Evolutionary conservation across 2,113 vertebrate genomes (phyloP).

Genomic region (Sinocyclocheilus grahami): DNA sequence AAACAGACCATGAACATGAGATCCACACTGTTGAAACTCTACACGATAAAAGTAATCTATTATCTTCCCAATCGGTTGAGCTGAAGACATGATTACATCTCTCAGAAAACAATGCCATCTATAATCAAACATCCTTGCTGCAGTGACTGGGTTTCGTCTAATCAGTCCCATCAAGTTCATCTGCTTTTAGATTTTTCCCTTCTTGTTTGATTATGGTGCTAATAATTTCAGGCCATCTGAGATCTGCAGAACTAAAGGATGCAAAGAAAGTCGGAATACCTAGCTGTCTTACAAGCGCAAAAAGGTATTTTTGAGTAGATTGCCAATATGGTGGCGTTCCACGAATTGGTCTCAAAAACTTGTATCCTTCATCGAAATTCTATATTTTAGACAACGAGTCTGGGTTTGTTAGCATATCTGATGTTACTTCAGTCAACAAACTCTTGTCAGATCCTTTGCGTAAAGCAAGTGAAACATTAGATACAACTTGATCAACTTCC

Average conservation of each 20-base stretch:
- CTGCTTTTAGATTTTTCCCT: neutral
- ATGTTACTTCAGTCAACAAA: neutral
- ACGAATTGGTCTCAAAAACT: neutral
- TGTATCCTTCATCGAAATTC: neutral
- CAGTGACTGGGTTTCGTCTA: neutral
- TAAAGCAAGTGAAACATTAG: too few species aligned
- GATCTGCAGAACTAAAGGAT: conserved; percentile 27
- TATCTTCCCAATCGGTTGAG: too few species aligned
- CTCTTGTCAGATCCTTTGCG: neutral
- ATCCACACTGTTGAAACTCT: too few species aligned
- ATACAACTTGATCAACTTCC: too few species aligned
- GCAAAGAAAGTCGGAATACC: conserved; percentile 10
- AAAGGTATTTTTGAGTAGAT: neutral
- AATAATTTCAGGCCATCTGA: conserved; percentile 32
- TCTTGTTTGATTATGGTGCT: neutral
- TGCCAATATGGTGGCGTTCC: conserved; percentile 14
- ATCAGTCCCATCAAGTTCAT: conserved; percentile 18
- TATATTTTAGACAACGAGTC: neutral
- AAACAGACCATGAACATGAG: too few species aligned
- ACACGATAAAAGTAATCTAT: too few species aligned
- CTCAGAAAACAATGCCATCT: neutral
- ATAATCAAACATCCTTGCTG: neutral
- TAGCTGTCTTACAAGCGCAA: neutral
- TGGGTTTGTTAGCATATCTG: neutral
- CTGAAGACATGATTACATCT: too few species aligned